phyloP scores from a whole-genome alignment of 2,888 invertebrate species.

The Drosophila trichaetosa region DNA sequence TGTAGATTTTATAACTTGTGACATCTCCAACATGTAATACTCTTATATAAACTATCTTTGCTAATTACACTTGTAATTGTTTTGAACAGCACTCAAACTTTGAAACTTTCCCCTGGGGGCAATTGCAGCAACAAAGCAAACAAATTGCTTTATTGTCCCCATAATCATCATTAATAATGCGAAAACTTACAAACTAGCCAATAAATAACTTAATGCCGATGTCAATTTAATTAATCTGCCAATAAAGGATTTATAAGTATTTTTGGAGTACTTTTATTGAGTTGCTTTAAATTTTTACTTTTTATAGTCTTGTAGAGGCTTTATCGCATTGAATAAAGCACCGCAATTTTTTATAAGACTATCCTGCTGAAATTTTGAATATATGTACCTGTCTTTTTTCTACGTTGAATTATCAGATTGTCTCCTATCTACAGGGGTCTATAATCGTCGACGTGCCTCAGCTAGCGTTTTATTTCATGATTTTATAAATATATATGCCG shows the following conservation, averaged over 20 bases:
- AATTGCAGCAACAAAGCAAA: neutral
- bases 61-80: slow-evolving; percentile 1
- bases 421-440: neutral
- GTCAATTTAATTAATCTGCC: neutral
- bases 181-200: neutral
- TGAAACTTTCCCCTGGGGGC: neutral
- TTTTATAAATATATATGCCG: slow-evolving; percentile 5
- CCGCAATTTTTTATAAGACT: neutral
- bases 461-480: neutral
- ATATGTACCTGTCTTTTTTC: neutral
- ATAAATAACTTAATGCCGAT: neutral
- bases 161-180: neutral
- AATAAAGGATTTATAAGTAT: neutral
- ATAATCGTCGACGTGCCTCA: neutral
- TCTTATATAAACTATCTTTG: neutral
- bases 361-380: neutral
- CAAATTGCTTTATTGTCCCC: neutral
- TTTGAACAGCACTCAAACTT: neutral
- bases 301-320: neutral
- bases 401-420: neutral
- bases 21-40: neutral
- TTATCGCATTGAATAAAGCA: neutral
- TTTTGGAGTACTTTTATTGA: neutral
- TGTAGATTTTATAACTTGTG: neutral
- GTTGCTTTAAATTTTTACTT: neutral